Conservation (phyloP, 1,140 invertebrate genomes). For the Diorhabda carinulata region DNA sequence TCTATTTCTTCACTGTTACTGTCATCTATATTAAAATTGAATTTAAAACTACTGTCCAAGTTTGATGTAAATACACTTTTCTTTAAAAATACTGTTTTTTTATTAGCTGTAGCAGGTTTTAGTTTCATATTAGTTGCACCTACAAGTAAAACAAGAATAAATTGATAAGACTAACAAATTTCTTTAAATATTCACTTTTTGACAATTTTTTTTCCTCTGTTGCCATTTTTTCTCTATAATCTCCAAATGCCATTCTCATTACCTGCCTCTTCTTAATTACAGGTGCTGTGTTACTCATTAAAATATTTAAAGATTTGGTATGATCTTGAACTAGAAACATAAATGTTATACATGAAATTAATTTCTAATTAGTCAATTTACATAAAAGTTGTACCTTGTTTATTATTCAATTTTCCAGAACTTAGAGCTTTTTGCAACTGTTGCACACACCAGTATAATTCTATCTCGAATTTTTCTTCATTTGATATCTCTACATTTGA, state of each 20-base stretch:
- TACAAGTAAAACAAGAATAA: conserved; percentile 27
- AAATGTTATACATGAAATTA: no score
- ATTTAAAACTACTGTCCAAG: conserved; percentile 46
- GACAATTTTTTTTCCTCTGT: conserved; percentile 63
- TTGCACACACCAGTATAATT: conserved; percentile 73
- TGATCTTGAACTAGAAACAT: conserved; percentile 56
- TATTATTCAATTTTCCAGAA: conserved; percentile 59
- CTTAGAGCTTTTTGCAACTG: conserved; percentile 59
- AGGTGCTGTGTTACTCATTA: conserved; percentile 64
- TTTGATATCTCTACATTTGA: conserved; percentile 14
- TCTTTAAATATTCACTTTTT: conserved; percentile 42
- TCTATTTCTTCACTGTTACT: conserved; percentile 17
- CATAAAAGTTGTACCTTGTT: conserved; percentile 53
- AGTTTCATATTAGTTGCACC: conserved; percentile 48
- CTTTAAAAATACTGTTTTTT: conserved; percentile 56
- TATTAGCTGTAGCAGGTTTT: conserved; percentile 37
- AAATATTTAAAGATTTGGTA: conserved; percentile 58
- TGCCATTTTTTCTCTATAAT: conserved; percentile 72
- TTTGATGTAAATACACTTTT: conserved; percentile 47
- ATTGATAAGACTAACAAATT: conserved; percentile 14
- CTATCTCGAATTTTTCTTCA: conserved; percentile 64
- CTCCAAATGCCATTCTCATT: conserved; percentile 68
- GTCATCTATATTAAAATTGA: conserved; percentile 44
- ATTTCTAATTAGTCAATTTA: not conserved
- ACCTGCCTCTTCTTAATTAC: conserved; percentile 67